Percentiles rank a stretch among this genome's conserved stretches.
phyloP scores from a whole-genome alignment of 1,140 invertebrate genomes.

The Paralvinella palmiformis region DNA sequence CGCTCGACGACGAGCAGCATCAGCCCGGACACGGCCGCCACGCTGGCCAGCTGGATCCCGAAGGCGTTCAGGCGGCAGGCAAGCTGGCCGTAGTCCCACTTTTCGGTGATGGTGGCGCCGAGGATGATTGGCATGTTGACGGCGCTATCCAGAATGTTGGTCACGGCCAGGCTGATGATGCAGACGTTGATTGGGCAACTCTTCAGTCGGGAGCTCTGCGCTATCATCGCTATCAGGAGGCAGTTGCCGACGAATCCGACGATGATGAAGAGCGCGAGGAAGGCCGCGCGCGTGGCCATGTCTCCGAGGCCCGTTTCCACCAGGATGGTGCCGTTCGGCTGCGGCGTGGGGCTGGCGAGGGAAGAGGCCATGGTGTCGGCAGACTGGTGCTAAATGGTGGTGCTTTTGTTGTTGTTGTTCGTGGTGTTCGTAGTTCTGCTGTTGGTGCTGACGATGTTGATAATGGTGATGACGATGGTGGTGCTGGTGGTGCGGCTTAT shows the following conservation, averaged over 20 bases:
- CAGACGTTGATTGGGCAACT: conserved; percentile 29
- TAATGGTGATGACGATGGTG: too few relatives aligned
- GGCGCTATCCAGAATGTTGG: conserved; percentile 33
- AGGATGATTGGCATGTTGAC: conserved; percentile 50
- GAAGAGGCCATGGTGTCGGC: too few relatives aligned
- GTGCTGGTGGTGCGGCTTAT: too few relatives aligned
- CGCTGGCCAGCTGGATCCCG: conserved; percentile 30
- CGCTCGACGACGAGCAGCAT: conserved; percentile 28
- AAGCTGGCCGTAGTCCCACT: conserved; percentile 26
- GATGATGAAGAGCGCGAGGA: conserved; percentile 34
- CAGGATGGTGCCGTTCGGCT: too few relatives aligned
- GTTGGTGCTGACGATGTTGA: too few relatives aligned
- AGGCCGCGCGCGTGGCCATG: conserved; percentile 25
- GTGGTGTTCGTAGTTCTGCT: too few relatives aligned
- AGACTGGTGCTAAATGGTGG: too few relatives aligned
- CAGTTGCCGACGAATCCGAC: conserved; percentile 32
- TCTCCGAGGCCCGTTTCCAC: not conserved
- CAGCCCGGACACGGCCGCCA: conserved; percentile 29
- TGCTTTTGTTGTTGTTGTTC: too few relatives aligned
- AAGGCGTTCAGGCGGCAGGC: conserved; percentile 36
- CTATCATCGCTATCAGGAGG: conserved; percentile 30
- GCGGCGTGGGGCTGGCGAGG: too few relatives aligned
- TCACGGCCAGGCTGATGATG: conserved; percentile 31
- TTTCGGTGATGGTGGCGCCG: conserved; percentile 37
- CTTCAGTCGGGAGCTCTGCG: conserved; percentile 26